Conservation (phyloP, 2,888 invertebrate species). For the Machimus atricapillus region DNA sequence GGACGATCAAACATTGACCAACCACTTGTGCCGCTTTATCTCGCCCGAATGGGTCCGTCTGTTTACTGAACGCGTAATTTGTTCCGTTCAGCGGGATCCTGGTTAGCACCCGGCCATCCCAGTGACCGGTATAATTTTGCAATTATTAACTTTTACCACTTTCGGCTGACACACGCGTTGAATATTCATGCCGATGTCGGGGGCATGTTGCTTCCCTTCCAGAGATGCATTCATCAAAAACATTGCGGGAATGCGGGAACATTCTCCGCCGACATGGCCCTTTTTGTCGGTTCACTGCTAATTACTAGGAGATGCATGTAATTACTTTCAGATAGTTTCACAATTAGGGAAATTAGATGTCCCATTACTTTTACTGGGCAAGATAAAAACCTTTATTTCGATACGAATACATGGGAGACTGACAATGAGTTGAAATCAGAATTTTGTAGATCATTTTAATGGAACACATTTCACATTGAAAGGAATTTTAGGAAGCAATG, state of each 20-base stretch:
- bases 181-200: not conserved
- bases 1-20: not conserved
- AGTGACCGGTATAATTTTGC: slow-evolving; percentile 1
- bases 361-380: too few species aligned
- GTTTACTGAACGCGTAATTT: not conserved
- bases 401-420: too few species aligned
- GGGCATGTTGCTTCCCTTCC: not conserved
- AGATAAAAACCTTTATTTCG: too few species aligned
- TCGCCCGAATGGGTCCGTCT: not conserved
- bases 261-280: not conserved
- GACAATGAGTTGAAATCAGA: too few species aligned
- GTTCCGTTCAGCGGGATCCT: not conserved
- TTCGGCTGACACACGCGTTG: not conserved
- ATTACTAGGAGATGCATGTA: not conserved
- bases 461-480: too few species aligned
- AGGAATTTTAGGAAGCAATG: too few species aligned
- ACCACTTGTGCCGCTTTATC: slow-evolving; percentile 1
- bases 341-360: not conserved
- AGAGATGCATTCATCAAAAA: not conserved
- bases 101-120: not conserved
- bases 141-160: slow-evolving; percentile 19
- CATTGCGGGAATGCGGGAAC: not conserved
- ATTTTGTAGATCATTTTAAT: too few species aligned
- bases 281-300: not conserved
- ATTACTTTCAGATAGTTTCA: not conserved